Percentiles rank a stretch among this genome's conserved stretches.
Conservation (phyloP, 2,113 vertebrate genomes). For the Scalopus aquaticus region DNA sequence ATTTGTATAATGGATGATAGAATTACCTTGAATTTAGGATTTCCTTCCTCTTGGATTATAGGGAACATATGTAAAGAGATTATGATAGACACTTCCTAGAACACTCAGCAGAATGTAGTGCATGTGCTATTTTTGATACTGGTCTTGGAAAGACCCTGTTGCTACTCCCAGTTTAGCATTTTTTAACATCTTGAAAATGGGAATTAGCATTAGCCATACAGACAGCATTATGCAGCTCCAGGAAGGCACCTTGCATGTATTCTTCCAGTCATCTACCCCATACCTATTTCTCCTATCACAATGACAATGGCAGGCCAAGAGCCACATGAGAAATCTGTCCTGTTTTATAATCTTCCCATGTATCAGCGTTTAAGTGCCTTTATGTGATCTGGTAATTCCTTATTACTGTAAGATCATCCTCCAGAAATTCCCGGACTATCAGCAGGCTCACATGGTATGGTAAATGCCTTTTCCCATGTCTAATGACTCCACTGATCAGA, state of each 20-base stretch:
- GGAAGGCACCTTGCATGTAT: background rate
- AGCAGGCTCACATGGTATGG: background rate
- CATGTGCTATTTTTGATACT: background rate
- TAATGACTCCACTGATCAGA: slow-evolving; percentile 55
- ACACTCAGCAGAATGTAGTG: background rate
- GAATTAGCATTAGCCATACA: background rate
- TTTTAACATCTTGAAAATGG: no score
- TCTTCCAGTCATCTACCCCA: background rate
- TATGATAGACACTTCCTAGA: background rate
- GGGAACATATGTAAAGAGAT: background rate
- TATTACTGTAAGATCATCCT: slow-evolving; percentile 35
- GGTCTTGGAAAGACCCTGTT: background rate
- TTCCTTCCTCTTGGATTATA: background rate
- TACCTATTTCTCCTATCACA: background rate
- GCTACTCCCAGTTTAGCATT: background rate
- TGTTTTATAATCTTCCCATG: background rate
- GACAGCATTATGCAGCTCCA: background rate
- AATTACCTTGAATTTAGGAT: background rate
- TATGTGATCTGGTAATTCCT: slow-evolving; percentile 42
- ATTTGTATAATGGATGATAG: background rate
- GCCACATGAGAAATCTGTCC: background rate
- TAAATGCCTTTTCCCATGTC: slow-evolving; percentile 44
- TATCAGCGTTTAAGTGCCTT: background rate
- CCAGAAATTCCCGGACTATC: slow-evolving; percentile 46
- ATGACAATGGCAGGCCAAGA: background rate